These are phyloP conservation scores for Cheilosia vernalis DNA, from an alignment of 2,888 invertebrate genomes.

Conservation along the genomic window DNA sequence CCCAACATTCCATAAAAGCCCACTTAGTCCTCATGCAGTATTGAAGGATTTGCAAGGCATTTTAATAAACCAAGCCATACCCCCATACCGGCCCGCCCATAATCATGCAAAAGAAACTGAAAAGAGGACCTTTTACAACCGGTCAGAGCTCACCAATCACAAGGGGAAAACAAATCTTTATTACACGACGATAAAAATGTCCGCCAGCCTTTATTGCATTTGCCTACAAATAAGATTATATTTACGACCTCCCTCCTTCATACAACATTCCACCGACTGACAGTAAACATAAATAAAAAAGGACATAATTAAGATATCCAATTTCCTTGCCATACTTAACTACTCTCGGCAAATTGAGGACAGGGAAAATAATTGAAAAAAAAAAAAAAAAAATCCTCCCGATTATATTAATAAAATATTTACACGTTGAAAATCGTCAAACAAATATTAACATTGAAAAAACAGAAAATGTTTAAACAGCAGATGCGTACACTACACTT, in stretches of 20 bases:
- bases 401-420: constrained; percentile 53
- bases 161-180: constrained; percentile 50
- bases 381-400: background rate
- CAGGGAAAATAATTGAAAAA: constrained; percentile 1
- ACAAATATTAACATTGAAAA: constrained; percentile 10
- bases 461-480: constrained; percentile 2
- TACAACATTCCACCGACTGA: background rate
- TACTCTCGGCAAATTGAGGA: background rate
- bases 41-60: background rate
- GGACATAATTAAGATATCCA: constrained; percentile 64
- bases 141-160: constrained; percentile 29
- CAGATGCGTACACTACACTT: background rate
- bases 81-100: background rate
- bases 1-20: background rate
- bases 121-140: constrained; percentile 24
- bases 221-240: constrained; percentile 53
- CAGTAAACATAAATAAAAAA: constrained; percentile 47
- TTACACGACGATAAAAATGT: constrained; percentile 52
- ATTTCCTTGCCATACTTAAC: constrained; percentile 40
- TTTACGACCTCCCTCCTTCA: constrained; percentile 40
- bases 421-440: constrained; percentile 18
- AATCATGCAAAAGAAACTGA: constrained; percentile 13
- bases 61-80: constrained; percentile 19
- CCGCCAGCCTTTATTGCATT: constrained; percentile 58
- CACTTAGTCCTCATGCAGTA: background rate